A percentile compares a stretch with the other conserved stretches of the same genome.
Conservation (phyloP, 2,113 vertebrate genomes). For the Rhizomys pruinosus region DNA sequence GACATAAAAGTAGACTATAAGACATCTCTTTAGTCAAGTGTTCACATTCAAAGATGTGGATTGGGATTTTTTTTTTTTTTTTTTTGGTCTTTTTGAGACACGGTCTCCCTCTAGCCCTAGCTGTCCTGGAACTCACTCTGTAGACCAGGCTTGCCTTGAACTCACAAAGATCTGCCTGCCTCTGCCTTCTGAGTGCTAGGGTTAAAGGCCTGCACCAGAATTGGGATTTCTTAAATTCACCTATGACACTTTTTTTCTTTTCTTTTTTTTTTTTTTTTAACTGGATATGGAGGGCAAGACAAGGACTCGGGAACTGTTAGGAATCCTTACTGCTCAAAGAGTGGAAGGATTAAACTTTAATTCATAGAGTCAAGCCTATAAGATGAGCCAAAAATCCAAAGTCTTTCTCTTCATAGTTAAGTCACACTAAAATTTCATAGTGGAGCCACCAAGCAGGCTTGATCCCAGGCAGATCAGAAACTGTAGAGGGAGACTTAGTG, state of each 20-base stretch:
- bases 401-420: background rate
- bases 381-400: background rate
- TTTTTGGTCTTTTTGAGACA: no score
- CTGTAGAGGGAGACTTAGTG: background rate
- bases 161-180: no score
- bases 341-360: background rate
- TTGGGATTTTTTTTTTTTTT: background rate
- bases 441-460: background rate
- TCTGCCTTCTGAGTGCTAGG: no score
- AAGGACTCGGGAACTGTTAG: background rate
- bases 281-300: background rate
- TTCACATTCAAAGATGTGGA: background rate
- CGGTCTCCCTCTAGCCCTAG: no score
- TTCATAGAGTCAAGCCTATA: background rate
- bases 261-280: background rate
- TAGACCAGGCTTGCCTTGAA: no score
- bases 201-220: no score
- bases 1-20: background rate
- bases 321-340: background rate
- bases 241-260: no score
- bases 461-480: background rate
- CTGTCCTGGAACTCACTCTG: no score
- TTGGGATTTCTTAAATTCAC: no score
- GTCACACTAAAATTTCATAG: slow-evolving; percentile 36
- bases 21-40: background rate